Conservation (phyloP, 1,140 invertebrate genomes). For the Sarcophaga bullata region DNA sequence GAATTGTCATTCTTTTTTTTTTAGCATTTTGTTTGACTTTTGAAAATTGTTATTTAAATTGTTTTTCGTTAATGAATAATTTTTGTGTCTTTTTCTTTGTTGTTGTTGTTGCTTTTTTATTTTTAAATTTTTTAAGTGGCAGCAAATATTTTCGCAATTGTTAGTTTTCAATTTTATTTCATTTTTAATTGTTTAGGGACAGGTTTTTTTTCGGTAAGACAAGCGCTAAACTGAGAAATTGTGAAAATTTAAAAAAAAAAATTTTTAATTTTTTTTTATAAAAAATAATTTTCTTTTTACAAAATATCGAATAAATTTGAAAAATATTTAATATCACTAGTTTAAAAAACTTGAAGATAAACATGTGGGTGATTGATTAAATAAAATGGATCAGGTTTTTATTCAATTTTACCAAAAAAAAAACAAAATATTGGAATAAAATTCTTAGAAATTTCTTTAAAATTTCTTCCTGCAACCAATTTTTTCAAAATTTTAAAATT, state of each 20-base stretch:
- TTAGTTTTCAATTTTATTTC: conserved; percentile 29
- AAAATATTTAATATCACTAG: too few relatives aligned
- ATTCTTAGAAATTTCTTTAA: too few relatives aligned
- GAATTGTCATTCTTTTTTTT: not conserved
- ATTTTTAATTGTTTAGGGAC: conserved; percentile 36
- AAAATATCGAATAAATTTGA: not conserved
- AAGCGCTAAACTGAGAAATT: not conserved
- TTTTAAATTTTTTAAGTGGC: conserved; percentile 1
- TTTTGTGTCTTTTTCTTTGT: not conserved
- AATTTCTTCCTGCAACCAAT: too few relatives aligned
- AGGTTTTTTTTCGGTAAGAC: conserved; percentile 27
- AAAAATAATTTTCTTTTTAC: not conserved
- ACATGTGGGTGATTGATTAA: not conserved
- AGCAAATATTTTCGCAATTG: conserved; percentile 33
- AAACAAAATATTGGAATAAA: too few relatives aligned
- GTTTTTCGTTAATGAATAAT: conserved; percentile 37
- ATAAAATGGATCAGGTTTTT: not conserved
- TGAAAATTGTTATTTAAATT: conserved; percentile 24
- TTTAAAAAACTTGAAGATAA: not conserved
- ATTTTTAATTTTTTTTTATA: not conserved
- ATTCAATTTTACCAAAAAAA: not conserved
- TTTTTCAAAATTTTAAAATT: too few relatives aligned
- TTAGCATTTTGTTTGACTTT: not conserved
- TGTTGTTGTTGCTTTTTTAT: not conserved
- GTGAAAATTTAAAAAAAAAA: conserved; percentile 1